Evolutionary conservation across 2,797 vertebrate genomes (phyloP).

Genomic region (Microtus agrestis): DNA sequence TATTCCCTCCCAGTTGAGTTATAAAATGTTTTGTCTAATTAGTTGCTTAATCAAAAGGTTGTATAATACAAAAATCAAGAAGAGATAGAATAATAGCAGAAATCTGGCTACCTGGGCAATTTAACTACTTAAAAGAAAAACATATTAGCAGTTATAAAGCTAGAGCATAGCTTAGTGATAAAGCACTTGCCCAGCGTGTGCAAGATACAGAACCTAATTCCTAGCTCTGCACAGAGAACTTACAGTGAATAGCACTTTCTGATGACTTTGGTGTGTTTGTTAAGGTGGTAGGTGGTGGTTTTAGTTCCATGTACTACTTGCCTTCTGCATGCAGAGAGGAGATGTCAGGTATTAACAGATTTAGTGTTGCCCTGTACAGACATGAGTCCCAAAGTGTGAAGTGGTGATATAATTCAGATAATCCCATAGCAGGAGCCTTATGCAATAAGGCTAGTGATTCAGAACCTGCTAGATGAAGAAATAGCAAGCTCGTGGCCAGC

Average conservation of each 20-base stretch:
- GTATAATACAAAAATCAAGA: conserved; percentile 60
- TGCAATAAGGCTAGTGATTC: conserved; percentile 33
- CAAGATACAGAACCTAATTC: background rate
- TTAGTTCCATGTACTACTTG: conserved; percentile 31
- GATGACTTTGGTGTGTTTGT: conserved; percentile 43
- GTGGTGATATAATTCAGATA: conserved; percentile 54
- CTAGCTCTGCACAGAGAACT: conserved; percentile 13
- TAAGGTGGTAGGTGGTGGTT: background rate
- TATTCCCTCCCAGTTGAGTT: conserved; percentile 6
- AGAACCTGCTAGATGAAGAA: background rate
- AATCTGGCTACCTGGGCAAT: background rate
- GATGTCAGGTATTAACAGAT: conserved; percentile 6
- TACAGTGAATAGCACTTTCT: conserved; percentile 34
- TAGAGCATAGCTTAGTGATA: background rate
- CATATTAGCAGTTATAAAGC: conserved; percentile 42
- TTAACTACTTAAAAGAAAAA: conserved; percentile 52
- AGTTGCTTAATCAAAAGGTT: conserved; percentile 56
- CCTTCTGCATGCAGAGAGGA: conserved; percentile 12
- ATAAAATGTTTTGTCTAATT: conserved; percentile 33
- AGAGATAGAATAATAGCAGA: background rate
- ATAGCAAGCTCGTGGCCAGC: background rate
- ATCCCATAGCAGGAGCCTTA: background rate
- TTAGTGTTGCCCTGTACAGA: conserved; percentile 22
- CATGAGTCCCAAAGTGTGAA: conserved; percentile 54
- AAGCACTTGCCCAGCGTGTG: background rate